Evolutionary conservation across 2,113 vertebrate genomes (phyloP).

Genomic region (Pelobates fuscus): DNA sequence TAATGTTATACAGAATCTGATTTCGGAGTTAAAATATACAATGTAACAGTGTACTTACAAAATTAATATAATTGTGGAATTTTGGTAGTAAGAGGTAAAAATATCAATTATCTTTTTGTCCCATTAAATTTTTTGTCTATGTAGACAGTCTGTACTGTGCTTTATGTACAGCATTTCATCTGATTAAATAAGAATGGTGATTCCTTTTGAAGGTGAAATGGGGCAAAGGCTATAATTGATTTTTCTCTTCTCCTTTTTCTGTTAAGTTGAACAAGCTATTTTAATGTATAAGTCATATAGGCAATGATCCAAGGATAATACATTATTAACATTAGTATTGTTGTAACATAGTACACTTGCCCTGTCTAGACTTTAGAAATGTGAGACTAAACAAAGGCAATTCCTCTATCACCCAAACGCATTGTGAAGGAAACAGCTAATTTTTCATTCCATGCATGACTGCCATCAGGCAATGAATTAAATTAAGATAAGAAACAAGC

Average conservation of each 20-base stretch:
- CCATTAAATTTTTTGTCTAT: too few species aligned
- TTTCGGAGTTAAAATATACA: too few species aligned
- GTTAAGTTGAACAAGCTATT: constrained; percentile 43
- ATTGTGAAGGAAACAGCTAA: constrained; percentile 47
- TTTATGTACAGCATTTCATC: background rate
- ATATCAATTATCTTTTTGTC: too few species aligned
- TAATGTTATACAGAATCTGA: too few species aligned
- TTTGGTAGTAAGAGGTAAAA: too few species aligned
- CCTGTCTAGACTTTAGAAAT: constrained; percentile 51
- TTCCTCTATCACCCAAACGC: constrained; percentile 52
- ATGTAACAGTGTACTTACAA: too few species aligned
- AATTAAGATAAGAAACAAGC: constrained; percentile 53
- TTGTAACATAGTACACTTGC: constrained; percentile 50
- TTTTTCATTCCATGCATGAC: constrained; percentile 54
- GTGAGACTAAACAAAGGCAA: constrained; percentile 53
- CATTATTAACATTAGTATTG: constrained; percentile 56
- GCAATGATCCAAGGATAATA: constrained; percentile 47
- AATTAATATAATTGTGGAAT: too few species aligned
- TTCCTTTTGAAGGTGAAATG: constrained; percentile 5
- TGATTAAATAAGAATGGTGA: constrained; percentile 13
- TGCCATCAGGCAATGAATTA: constrained; percentile 52
- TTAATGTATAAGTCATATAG: constrained; percentile 43
- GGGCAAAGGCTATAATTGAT: constrained; percentile 25
- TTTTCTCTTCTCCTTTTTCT: constrained; percentile 15
- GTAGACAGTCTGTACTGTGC: too few species aligned